Evolutionary conservation across 2,113 vertebrate species (phyloP).

Genomic region (Clupea harengus): DNA sequence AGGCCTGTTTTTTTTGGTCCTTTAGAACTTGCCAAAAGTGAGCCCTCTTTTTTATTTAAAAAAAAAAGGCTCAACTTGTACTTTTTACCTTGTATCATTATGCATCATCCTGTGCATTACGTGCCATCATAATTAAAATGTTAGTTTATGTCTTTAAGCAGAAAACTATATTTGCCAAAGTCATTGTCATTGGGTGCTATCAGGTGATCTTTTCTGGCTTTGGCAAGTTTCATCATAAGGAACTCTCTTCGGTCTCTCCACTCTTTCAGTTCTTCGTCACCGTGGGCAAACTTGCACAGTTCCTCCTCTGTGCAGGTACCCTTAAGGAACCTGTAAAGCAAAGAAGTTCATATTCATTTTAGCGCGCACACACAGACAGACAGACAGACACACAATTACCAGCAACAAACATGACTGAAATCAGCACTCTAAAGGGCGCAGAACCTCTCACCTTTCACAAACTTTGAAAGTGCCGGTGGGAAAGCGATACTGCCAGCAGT

Average conservation of each 20-base stretch:
- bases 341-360: neutral
- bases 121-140: conserved; percentile 43
- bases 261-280: conserved; percentile 87
- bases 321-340: conserved; percentile 76
- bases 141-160: conserved; percentile 99
- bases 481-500: conserved; percentile 98
- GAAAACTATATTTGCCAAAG: conserved; percentile 99
- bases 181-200: conserved; percentile 98
- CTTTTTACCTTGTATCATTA: neutral
- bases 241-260: conserved; percentile 92
- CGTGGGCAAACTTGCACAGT: conserved; percentile 89
- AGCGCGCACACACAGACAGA: neutral
- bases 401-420: neutral
- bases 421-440: neutral
- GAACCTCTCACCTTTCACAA: conserved; percentile 83
- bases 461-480: conserved; percentile 90
- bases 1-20: conserved; percentile 5
- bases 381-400: neutral
- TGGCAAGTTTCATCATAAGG: conserved; percentile 94
- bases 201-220: conserved; percentile 95
- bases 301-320: conserved; percentile 84
- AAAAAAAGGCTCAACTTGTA: neutral
- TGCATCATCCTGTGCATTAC: conserved; percentile 32
- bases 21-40: conserved; percentile 47
- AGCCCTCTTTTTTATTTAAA: conserved; percentile 27